These are phyloP conservation scores for Actias luna DNA, from an alignment of 2,888 invertebrate species.

Conservation along the genomic window DNA sequence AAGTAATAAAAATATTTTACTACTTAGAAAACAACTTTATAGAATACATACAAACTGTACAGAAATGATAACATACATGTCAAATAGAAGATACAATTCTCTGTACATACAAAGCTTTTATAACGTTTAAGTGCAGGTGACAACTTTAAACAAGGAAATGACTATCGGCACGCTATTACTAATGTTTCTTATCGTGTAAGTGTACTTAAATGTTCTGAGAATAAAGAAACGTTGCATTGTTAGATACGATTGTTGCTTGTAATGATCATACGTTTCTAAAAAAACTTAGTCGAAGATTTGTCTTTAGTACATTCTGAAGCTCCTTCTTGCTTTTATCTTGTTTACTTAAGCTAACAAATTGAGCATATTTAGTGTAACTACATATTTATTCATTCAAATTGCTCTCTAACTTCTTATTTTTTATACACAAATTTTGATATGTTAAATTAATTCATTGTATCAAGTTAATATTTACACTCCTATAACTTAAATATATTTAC, in stretches of 20 bases:
- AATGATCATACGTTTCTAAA: background rate
- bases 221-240: background rate
- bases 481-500: too few species aligned
- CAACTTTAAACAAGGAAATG: conserved; percentile 37
- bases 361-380: background rate
- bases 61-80: background rate
- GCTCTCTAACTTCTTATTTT: background rate
- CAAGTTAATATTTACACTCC: too few species aligned
- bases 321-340: background rate
- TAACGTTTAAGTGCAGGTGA: conserved; percentile 41
- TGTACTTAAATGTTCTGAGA: background rate
- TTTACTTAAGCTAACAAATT: background rate
- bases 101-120: background rate
- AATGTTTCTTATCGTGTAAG: background rate
- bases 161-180: conserved; percentile 43
- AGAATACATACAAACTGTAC: background rate
- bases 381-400: background rate
- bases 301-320: background rate
- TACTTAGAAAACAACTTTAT: too few species aligned
- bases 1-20: too few species aligned
- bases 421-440: too few species aligned
- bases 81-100: background rate
- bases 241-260: background rate
- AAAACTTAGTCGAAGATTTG: background rate
- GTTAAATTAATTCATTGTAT: too few species aligned